Base-by-base conservation (phyloP, 2,797 vertebrate genomes). In the Chloroceryle amazona region DNA sequence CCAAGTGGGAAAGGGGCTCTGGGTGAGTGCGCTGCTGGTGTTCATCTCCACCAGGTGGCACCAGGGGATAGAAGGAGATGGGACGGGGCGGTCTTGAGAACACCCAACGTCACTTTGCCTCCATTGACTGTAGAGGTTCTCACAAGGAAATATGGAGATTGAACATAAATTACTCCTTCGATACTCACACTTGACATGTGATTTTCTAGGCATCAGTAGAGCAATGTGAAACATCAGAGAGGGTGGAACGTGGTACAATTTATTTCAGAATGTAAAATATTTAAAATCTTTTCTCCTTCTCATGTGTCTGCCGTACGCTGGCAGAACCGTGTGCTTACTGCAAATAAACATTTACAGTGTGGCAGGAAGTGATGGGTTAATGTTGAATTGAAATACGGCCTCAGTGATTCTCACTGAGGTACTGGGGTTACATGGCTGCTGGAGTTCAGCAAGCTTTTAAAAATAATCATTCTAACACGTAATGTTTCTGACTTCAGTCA, bases 1-100 rank as follows among this genome's bases (percentile, higher is more conserved):
- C 26, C 15, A 13, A 28, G 26, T 14, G 2, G 42, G 35, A 29
- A 17, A 37, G 28, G n/a, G 49, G 46, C 28, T 33, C 15, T 15
- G 2, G 16, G 23, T 28, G 65, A 67, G 46, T 14, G 10, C 6
- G 16, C 47, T 70, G 67, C 67, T 29, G 26, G 26, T 4, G 33
- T 11, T 28, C 47, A 5, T 51, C 35, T 29, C 83, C 94, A n/a
- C 65, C 20, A 92, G 95, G 11, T 90, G 95, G 93, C 95, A 67
- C 57, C 76, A 62, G 17, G 89, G 72, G 51, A 86, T 4, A 51
- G 74, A 35, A 39, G 9, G 46, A 42, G 10, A n/a, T 6, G 6
- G 10, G 54, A 72, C 9, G 10, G 11, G 15, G 15, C 4, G 8
- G 17, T 17, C 22, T 18, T 8, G 42, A 37, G 19, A 51, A 10